A percentile compares a stretch with the other conserved stretches of the same genome.
These are phyloP conservation scores for Agapornis roseicollis DNA, from an alignment of 2,113 vertebrate genomes.

Conservation along the genomic window DNA sequence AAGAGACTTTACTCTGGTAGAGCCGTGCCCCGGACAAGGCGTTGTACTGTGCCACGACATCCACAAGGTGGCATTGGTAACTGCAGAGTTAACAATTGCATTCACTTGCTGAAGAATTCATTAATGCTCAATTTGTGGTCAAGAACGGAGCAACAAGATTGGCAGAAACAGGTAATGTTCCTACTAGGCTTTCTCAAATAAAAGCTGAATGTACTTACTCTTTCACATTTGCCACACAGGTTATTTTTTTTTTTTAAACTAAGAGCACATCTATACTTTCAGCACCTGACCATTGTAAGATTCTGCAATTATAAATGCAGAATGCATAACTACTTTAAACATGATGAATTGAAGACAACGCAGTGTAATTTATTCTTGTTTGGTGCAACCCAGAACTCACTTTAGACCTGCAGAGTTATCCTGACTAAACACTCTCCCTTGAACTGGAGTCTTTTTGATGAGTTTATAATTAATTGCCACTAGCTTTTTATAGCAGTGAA, in stretches of 20 bases:
- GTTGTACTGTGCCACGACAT: background rate
- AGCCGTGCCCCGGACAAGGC: background rate
- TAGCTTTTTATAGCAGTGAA: background rate
- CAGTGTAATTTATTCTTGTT: background rate
- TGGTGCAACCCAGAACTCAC: background rate
- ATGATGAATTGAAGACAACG: background rate
- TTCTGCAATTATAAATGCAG: background rate
- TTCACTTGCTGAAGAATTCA: background rate
- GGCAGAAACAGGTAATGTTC: background rate
- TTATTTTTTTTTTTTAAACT: background rate
- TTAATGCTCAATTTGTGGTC: background rate
- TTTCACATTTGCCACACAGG: background rate
- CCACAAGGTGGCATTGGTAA: conserved; percentile 64
- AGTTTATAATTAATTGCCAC: background rate
- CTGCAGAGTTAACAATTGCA: background rate
- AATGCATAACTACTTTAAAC: background rate
- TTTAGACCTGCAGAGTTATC: background rate
- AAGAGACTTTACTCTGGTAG: background rate
- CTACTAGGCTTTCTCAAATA: background rate
- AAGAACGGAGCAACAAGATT: background rate
- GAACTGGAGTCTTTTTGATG: background rate
- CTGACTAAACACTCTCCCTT: background rate
- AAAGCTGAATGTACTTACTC: background rate
- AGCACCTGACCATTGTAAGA: background rate
- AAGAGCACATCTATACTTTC: background rate